Base-by-base conservation (phyloP, 2,888 invertebrate species). In the Scotopteryx bipunctaria region DNA sequence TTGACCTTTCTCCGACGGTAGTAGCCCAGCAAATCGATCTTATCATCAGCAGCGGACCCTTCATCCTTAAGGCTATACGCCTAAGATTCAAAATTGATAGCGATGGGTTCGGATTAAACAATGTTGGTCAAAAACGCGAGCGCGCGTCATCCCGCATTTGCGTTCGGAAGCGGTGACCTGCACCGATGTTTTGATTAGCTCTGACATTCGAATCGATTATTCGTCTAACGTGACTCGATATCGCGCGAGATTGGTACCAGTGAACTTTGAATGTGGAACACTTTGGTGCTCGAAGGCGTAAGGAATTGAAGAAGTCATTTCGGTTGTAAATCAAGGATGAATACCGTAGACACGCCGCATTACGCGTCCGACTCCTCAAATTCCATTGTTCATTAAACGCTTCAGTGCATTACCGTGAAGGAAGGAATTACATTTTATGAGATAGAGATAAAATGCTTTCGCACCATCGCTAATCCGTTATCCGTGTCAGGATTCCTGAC, bases 161-260 rank as follows among this genome's bases (percentile, higher is more conserved):
- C 76, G 78, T 80, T 82, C 83, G 71, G 86, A 87, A 84, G 87
- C 87, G 74, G 72, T 86, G 89, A 89, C 88, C 89, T 83, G 86
- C 70, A 77, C 71, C 76, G 78, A 80, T 86, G 86, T 87, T 89
- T 86, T 88, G 89, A 90, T 90, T 89, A 83, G 79, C 76, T 63
- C 83, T 86, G 87, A 85, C 86, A 86, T 86, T 87, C 82, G 76
- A 80, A 88, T 87, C 87, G 86, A 88, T 88, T 88, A 87, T 81
- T 81, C 75, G 76, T 79, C 73, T 83, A 81, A 87, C 81, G 71
- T 79, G 77, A 83, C 71, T 77, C 77, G 86, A 86, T 83, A 71
- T 74, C 72, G 71, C 63, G 63, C 67, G 61, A 64, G 72, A 71
- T 71, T 63, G 60, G 56, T 53, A 38, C 48, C 55, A 59, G 56